Percentiles rank a stretch among this genome's conserved stretches.
Conservation (phyloP, 2,797 vertebrate species). For the Potorous gilbertii region DNA sequence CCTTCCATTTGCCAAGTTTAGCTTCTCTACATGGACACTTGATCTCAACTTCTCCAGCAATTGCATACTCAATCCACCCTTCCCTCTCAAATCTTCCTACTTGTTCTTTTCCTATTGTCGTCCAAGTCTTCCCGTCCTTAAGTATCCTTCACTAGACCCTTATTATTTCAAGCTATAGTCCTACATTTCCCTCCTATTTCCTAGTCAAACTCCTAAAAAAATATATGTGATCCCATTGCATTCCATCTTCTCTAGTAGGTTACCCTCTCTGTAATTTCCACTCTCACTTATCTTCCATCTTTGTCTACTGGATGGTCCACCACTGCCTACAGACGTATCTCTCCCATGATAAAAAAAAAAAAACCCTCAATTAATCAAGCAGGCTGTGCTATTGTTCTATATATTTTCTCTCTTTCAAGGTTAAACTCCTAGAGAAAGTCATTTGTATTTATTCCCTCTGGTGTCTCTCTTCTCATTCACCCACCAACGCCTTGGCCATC, state of each 20-base stretch:
- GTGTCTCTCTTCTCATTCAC: neutral
- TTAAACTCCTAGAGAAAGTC: neutral
- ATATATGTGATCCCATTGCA: neutral
- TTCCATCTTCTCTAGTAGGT: neutral
- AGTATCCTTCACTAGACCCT: neutral
- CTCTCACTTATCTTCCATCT: neutral
- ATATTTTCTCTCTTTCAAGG: neutral
- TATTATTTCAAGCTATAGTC: neutral
- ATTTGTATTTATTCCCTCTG: neutral
- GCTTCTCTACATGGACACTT: neutral
- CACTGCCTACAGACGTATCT: neutral
- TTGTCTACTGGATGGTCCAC: neutral
- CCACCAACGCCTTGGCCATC: neutral
- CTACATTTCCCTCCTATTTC: neutral
- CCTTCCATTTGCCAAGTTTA: neutral
- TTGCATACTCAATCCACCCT: neutral
- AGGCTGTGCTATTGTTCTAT: neutral
- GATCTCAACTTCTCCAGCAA: neutral
- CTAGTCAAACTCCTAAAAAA: neutral
- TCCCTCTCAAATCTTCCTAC: neutral
- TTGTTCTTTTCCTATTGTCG: neutral
- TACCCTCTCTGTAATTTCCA: neutral
- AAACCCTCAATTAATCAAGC: neutral
- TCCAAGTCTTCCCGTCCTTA: neutral
- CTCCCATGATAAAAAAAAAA: neutral